Evolutionary conservation across 2,797 vertebrate species (phyloP), one percentile per base, ranked within the genome.

Genomic region (Sparus aurata): DNA sequence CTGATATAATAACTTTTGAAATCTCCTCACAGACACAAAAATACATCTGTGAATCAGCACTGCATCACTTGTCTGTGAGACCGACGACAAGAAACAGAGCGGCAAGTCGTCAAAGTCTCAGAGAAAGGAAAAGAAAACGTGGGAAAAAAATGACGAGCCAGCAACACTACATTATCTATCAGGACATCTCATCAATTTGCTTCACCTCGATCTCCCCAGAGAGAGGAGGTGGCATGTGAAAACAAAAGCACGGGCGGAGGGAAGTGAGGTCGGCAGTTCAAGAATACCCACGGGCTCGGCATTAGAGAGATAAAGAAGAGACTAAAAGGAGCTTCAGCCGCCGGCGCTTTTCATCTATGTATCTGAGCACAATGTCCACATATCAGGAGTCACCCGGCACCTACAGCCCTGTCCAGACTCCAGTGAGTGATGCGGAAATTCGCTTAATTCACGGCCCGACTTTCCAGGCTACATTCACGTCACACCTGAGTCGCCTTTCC

Each of bases 101-200:
- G 43, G 8, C 2, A 38, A 46, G 54, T 52, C 57, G 70, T 41
- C 38, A 73, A 73, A 79, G 69, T 50, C 3, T 38, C 27, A 62
- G 12, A 73, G 57, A 38, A 38, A 38, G 10, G 38, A 38, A 38
- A 38, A 38, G 71, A 41, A n/a, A 41, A 80, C 62, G 73, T 47
- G 23, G 58, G 43, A 5, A 65, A 49, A 59, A 79, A 88, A 89
- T 84, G 60, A 68, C 74, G 74, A 84, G 55, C 68, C 12, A 59
- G 82, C 45, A 76, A 77, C 73, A 78, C 79, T 72, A 79, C 49
- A 78, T 85, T 62, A 93, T 92, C 87, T 73, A 77, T 85, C 58
- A 82, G 68, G 46, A 72, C 69, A 89, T 85, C 80, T 92, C 77
- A 85, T 89, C 82, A 60, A 76, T 90, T 90, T 79, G 65, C 83